phyloP scores from a whole-genome alignment of 2,113 vertebrate species.

The Pygoscelis antarcticus region DNA sequence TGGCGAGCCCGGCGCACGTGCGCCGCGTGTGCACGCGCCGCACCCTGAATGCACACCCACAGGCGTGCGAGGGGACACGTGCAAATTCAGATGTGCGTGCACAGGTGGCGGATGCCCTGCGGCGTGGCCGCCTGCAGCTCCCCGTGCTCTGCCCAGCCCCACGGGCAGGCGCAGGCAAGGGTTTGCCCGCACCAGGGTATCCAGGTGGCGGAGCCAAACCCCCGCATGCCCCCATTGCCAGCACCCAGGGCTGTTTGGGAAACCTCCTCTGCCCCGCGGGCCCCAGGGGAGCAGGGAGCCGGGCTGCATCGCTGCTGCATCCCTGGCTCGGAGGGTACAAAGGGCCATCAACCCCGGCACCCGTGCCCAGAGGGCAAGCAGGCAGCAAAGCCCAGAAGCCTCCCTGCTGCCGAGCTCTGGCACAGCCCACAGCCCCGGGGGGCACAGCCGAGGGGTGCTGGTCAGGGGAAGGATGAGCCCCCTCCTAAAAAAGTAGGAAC shows the following conservation, averaged over 20 bases:
- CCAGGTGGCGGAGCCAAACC: fast-evolving
- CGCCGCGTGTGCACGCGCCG: fast-evolving
- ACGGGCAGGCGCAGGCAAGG: neutral
- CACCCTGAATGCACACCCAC: fast-evolving
- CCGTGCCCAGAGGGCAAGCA: fast-evolving
- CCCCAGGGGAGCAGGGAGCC: neutral
- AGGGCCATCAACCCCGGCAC: fast-evolving
- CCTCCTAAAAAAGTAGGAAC: neutral
- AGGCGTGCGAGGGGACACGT: neutral
- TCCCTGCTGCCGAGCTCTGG: fast-evolving
- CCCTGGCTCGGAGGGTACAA: fast-evolving
- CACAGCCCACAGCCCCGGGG: neutral
- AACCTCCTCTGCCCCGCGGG: neutral
- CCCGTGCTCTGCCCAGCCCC: neutral
- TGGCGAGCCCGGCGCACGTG: neutral
- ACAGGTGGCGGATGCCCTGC: fast-evolving
- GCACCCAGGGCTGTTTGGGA: neutral
- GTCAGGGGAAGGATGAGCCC: neutral
- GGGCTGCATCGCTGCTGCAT: neutral
- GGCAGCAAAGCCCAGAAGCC: neutral
- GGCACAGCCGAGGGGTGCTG: fast-evolving
- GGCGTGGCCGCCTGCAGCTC: neutral
- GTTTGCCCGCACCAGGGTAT: neutral
- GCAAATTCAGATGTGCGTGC: fast-evolving
- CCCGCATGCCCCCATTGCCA: neutral